Evolutionary conservation across 2,888 invertebrate species (phyloP).

Genomic region (Choristoneura rosaceana): DNA sequence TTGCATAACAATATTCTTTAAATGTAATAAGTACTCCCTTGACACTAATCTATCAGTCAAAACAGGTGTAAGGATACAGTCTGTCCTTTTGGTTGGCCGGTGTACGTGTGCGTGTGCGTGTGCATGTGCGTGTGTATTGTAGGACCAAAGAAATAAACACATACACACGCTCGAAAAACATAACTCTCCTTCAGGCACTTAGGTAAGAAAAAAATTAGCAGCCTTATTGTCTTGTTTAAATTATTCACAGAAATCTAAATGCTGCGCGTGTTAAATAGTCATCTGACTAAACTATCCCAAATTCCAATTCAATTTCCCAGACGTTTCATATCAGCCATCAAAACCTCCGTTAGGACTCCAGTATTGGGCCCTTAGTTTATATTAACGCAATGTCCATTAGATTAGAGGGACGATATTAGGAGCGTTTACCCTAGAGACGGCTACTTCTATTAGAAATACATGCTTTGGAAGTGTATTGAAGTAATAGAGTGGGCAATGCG

Average conservation of each 20-base stretch:
- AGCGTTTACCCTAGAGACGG: constrained; percentile 10
- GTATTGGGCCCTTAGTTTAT: constrained; percentile 4
- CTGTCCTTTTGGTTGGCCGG: too few species aligned
- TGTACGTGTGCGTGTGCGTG: too few species aligned
- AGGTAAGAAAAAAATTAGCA: too few species aligned
- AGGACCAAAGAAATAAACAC: too few species aligned
- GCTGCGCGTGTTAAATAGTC: neutral
- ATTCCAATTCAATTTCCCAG: constrained; percentile 1
- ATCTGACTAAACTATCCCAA: neutral
- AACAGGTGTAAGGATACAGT: too few species aligned
- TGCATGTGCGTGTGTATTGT: too few species aligned
- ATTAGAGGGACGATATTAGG: constrained; percentile 11
- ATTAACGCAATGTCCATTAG: constrained; percentile 12
- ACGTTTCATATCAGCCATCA: constrained; percentile 8
- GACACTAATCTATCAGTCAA: too few species aligned
- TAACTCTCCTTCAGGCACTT: too few species aligned
- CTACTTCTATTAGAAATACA: neutral
- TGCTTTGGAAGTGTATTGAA: neutral
- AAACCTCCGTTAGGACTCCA: neutral
- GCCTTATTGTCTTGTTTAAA: too few species aligned
- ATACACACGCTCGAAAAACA: too few species aligned
- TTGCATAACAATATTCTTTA: too few species aligned
- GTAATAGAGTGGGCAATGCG: neutral
- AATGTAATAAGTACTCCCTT: too few species aligned
- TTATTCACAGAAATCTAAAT: neutral